A percentile compares a stretch with the other conserved stretches of the same genome.
phyloP scores from a whole-genome alignment of 2,888 invertebrate species.

The Imbricaverruca yamaguchii region DNA sequence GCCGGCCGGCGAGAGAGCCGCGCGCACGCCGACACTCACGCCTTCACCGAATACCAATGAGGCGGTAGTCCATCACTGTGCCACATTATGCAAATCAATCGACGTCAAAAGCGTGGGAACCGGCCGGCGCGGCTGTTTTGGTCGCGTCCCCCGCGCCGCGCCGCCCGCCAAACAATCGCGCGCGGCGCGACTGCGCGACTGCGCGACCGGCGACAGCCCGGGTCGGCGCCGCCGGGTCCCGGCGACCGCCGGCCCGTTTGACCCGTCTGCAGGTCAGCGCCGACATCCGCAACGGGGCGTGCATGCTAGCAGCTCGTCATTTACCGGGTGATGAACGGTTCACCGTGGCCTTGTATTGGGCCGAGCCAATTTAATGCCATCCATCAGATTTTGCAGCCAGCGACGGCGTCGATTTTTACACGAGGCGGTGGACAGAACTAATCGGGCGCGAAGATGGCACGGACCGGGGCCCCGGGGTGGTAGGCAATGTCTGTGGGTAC shows the following conservation, averaged over 20 bases:
- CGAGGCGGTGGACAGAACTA: no score
- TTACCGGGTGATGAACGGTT: constrained; percentile 4
- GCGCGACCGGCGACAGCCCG: background rate
- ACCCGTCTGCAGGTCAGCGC: background rate
- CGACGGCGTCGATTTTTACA: background rate
- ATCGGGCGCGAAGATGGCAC: no score
- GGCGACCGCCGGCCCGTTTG: background rate
- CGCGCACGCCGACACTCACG: background rate
- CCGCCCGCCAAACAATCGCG: background rate
- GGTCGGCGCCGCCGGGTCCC: background rate
- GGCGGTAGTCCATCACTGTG: constrained; percentile 10
- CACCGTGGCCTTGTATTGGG: background rate
- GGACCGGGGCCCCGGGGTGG: no score
- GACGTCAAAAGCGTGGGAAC: background rate
- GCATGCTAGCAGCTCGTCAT: background rate
- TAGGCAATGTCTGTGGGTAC: no score
- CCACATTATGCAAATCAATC: constrained; percentile 19
- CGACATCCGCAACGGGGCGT: no score
- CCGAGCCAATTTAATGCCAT: background rate
- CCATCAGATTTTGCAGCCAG: constrained; percentile 7
- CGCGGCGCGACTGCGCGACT: background rate
- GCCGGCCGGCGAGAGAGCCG: background rate
- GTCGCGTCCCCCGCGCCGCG: background rate
- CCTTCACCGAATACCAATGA: constrained; percentile 20
- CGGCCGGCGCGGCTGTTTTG: background rate